Percentiles rank a stretch among this genome's conserved stretches.
These are phyloP conservation scores for Sphaerophoria taeniata DNA, from an alignment of 2,888 invertebrate species.

Conservation along the genomic window DNA sequence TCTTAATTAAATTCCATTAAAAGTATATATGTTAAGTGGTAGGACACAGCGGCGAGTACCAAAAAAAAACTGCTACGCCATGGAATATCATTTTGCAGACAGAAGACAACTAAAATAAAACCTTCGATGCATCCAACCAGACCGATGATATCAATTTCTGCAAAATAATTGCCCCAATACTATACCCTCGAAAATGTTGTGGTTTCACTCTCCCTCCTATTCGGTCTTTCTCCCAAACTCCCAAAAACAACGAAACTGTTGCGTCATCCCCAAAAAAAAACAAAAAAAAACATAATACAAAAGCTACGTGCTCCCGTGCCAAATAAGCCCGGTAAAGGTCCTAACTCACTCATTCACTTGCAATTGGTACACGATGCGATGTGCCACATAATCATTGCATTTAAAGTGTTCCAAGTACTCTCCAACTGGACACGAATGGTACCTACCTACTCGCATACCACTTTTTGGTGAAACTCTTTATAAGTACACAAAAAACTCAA, in stretches of 20 bases:
- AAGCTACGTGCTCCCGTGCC: slow-evolving; percentile 58
- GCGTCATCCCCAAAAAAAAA: slow-evolving; percentile 14
- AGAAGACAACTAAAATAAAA: slow-evolving; percentile 22
- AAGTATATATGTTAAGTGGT: slow-evolving; percentile 64
- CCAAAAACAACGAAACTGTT: slow-evolving; percentile 18
- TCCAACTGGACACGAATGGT: slow-evolving; percentile 40
- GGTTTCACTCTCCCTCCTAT: too few relatives aligned
- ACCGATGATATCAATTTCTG: slow-evolving; percentile 73
- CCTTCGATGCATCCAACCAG: slow-evolving; percentile 41
- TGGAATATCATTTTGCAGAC: slow-evolving; percentile 32
- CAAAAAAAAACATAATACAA: slow-evolving; percentile 16
- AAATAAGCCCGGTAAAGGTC: slow-evolving; percentile 65
- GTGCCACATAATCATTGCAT: slow-evolving; percentile 73
- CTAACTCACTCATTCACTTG: slow-evolving; percentile 74
- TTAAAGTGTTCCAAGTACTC: slow-evolving; percentile 61
- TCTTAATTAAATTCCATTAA: slow-evolving; percentile 74
- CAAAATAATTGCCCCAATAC: slow-evolving; percentile 69
- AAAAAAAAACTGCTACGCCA: slow-evolving; percentile 45
- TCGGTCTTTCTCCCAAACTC: slow-evolving; percentile 3
- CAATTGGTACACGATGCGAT: slow-evolving; percentile 74
- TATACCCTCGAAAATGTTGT: slow-evolving; percentile 34
- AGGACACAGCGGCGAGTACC: slow-evolving; percentile 30
- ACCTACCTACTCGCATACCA: slow-evolving; percentile 14
- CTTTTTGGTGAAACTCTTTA: neutral
- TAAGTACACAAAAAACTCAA: neutral